phyloP scores from a whole-genome alignment of 2,113 vertebrate species.

The Nannospalax galili region DNA sequence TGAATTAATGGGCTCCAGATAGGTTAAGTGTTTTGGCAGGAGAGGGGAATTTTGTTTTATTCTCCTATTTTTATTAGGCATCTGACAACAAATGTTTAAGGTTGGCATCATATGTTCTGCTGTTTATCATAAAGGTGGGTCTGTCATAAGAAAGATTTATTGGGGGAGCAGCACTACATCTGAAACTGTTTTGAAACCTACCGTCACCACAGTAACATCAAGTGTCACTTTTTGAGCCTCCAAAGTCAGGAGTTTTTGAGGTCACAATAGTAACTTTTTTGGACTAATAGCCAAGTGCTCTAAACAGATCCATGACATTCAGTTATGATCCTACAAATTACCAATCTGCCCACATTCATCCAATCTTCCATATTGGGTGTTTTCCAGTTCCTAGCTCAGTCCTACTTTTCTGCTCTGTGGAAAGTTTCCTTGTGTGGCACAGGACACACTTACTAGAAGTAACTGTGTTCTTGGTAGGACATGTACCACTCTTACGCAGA shows the following conservation, averaged over 20 bases:
- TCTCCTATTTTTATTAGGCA: slow-evolving; percentile 63
- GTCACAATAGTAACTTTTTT: neutral
- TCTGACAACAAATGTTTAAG: slow-evolving; percentile 34
- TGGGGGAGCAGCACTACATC: neutral
- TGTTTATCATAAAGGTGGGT: neutral
- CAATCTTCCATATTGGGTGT: neutral
- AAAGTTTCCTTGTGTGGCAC: neutral
- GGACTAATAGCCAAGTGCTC: neutral
- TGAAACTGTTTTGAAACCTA: slow-evolving; percentile 39
- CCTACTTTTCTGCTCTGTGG: neutral
- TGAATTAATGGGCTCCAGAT: slow-evolving; percentile 59
- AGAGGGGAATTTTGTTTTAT: slow-evolving; percentile 39
- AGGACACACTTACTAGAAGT: neutral
- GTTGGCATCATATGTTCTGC: slow-evolving; percentile 33
- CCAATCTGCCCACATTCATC: neutral
- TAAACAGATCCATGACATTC: neutral
- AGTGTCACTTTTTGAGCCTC: neutral
- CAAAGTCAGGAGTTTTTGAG: neutral
- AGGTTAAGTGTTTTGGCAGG: slow-evolving; percentile 58
- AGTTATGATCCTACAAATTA: neutral
- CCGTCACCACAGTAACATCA: neutral
- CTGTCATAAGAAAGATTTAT: slow-evolving; percentile 23
- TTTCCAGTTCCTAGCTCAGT: neutral
- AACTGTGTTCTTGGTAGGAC: neutral
- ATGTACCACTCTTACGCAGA: neutral